Evolutionary conservation across 2,113 vertebrate species (phyloP).

Genomic region (Axis porcinus): DNA sequence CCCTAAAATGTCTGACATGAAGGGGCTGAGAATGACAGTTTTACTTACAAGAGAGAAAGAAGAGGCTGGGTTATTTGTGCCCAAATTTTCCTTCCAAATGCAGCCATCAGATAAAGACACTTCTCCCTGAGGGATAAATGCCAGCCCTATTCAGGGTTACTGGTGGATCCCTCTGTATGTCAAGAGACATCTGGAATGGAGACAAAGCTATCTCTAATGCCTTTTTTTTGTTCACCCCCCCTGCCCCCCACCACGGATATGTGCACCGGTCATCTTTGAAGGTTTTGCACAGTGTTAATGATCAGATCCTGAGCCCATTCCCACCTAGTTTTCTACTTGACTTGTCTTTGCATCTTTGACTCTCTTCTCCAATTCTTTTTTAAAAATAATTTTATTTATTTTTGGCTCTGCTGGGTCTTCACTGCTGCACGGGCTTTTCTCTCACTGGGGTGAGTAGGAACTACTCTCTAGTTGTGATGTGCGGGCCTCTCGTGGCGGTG

Average conservation of each 20-base stretch:
- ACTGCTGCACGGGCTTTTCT: not conserved
- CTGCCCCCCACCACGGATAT: too few relatives aligned
- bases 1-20: not conserved
- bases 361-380: not conserved
- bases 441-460: not conserved
- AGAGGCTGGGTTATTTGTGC: not conserved
- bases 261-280: not conserved
- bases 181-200: not conserved
- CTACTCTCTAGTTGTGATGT: not conserved
- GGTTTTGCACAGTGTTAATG: not conserved
- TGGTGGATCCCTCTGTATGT: not conserved
- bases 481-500: too few relatives aligned
- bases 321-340: not conserved
- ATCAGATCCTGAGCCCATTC: not conserved
- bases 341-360: not conserved
- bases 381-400: not conserved
- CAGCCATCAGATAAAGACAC: not conserved
- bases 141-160: not conserved
- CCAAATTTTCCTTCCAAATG: not conserved
- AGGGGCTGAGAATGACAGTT: not conserved
- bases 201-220: not conserved
- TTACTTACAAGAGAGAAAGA: not conserved
- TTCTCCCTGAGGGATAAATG: not conserved
- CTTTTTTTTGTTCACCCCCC: not conserved
- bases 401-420: not conserved